These are phyloP conservation scores for Philaenus spumarius DNA, from an alignment of 1,140 invertebrate genomes.

Conservation along the genomic window DNA sequence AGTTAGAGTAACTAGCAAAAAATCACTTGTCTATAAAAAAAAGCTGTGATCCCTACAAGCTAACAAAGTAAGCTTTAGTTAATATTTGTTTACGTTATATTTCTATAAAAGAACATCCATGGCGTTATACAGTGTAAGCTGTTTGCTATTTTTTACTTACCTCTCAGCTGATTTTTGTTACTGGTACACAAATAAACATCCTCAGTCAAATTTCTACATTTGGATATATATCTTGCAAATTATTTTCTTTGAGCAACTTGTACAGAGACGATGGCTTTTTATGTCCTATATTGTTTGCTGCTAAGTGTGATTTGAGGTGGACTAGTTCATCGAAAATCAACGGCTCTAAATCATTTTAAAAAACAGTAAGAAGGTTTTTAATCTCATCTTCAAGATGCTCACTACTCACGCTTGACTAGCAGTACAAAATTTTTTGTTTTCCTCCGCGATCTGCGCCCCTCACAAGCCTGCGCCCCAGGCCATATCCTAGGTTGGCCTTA, in stretches of 20 bases:
- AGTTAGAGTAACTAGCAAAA: not conserved
- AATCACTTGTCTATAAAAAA: conserved; percentile 6
- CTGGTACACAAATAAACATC: conserved; percentile 6
- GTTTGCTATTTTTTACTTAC: conserved; percentile 5
- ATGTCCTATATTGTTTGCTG: not conserved
- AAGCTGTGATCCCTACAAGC: conserved; percentile 9
- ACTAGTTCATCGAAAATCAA: not conserved
- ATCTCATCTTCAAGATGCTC: not conserved
- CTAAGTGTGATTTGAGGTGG: not conserved
- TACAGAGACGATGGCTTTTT: conserved; percentile 4
- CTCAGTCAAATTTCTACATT: conserved; percentile 9
- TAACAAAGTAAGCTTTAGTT: conserved; percentile 5
- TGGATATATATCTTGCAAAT: conserved; percentile 4
- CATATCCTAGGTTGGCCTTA: too few relatives aligned
- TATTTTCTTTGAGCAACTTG: conserved; percentile 6
- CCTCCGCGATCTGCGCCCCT: too few relatives aligned
- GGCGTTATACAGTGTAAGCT: not conserved
- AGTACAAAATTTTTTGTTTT: too few relatives aligned
- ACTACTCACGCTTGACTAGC: too few relatives aligned
- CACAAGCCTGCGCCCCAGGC: too few relatives aligned
- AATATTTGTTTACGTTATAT: conserved; percentile 2
- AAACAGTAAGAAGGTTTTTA: not conserved
- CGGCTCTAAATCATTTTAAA: conserved; percentile 2
- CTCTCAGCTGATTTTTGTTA: conserved; percentile 11
- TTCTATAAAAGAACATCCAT: not conserved